Base-by-base conservation (phyloP, 2,888 invertebrate species). In the Bhutanitis thaidina region DNA sequence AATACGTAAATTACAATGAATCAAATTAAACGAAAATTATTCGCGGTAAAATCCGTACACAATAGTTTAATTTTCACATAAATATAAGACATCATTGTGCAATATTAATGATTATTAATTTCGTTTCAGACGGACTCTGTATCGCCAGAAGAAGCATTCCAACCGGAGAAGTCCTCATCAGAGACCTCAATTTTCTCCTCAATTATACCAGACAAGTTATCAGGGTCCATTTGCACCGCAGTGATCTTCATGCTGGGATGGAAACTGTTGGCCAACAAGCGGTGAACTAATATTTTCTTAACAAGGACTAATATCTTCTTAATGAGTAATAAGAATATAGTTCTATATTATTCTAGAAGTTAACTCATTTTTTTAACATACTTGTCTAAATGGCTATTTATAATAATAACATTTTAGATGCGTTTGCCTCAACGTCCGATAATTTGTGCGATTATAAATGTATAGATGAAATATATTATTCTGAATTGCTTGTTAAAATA, bases 181-280 rank as follows among this genome's bases (percentile, higher is more conserved):
- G 77, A 82, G 29, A 80, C 84, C 1, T 90, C 91, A 20, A 77
- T 92, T 51, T 82, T 92, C 56, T 91, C 91, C 0, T 90, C 91
- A 49, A 86, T 92, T 38, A 84, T 92, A 38, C 90, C 91, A 36
- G 86, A 90, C 60, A 90, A 90, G 57, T 69, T 91, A 12, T 88
- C 91, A 2, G 90, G 91, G 0, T 90, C 91, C 1, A 85, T 91
- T 47, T 92, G 92, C 80, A 92, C 92, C 2, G 92, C 92, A 3
- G 91, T 93, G 25, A 83, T 93, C 48, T 90, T 92, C 67, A 84
- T 92, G 73, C 83, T 93, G 3, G 92, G 93, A 9, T 93, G 92
- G 92, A 91, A 91, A 62, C 74, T 92, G 38, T 86, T 92, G 57
- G 76, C 84, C 3, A 91, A 87, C 50, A 81, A 90, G 56, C 91